Evolutionary conservation across 2,888 invertebrate genomes (phyloP).

Genomic region (Sipha maydis): DNA sequence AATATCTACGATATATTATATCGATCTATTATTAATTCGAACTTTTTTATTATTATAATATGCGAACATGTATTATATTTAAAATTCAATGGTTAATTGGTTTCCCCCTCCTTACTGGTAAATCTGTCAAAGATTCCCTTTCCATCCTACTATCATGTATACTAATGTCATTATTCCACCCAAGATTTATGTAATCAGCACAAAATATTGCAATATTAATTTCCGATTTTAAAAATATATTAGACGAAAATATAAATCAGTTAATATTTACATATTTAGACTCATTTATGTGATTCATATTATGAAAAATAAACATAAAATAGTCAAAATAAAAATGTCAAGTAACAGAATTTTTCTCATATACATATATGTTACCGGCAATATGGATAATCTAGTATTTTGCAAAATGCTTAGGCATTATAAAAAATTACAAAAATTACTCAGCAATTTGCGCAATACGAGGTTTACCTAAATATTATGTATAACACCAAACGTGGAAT

Average conservation of each 20-base stretch:
- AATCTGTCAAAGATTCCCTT: not conserved
- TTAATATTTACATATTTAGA: not conserved
- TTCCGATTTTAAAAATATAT: conserved; percentile 42
- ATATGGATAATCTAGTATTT: too few relatives aligned
- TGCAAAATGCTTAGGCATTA: too few relatives aligned
- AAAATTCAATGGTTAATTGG: conserved; percentile 7
- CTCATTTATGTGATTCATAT: too few relatives aligned
- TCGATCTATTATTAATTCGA: not conserved
- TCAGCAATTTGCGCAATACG: too few relatives aligned
- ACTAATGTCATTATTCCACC: not conserved
- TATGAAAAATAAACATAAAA: too few relatives aligned
- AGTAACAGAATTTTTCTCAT: too few relatives aligned
- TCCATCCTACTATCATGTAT: not conserved
- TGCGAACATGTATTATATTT: not conserved
- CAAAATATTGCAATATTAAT: conserved; percentile 3
- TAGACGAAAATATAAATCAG: not conserved
- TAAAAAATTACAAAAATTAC: too few relatives aligned
- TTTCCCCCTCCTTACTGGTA: not conserved
- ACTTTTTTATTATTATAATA: not conserved
- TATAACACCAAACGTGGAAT: too few relatives aligned
- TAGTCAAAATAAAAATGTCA: too few relatives aligned
- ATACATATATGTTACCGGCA: too few relatives aligned
- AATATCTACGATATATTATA: too few relatives aligned
- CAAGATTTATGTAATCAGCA: not conserved
- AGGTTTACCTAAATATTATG: too few relatives aligned